phyloP scores from a whole-genome alignment of 1,140 invertebrate genomes.

The Parasteatoda tepidariorum region DNA sequence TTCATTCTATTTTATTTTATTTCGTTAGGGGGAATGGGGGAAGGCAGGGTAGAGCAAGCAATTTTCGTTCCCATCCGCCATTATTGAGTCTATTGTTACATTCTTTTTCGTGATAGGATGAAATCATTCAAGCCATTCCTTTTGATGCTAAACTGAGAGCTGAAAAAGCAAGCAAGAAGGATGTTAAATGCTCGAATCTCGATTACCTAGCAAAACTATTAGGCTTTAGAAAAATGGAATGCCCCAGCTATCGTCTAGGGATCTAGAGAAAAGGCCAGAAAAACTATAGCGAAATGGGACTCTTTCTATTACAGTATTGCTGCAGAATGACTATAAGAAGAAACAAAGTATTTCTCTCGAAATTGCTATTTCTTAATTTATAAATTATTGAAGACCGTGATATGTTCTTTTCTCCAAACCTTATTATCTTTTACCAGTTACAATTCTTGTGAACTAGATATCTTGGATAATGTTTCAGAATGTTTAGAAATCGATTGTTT shows the following conservation, averaged over 20 bases:
- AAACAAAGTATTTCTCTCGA: too few relatives aligned
- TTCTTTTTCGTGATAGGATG: not conserved
- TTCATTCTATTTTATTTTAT: conserved; percentile 18
- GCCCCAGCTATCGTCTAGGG: not conserved
- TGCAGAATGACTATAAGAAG: too few relatives aligned
- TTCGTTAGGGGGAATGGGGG: not conserved
- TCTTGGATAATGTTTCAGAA: too few relatives aligned
- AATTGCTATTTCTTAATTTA: too few relatives aligned
- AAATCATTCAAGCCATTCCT: conserved; percentile 26
- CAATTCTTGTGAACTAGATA: too few relatives aligned
- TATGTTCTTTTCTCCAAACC: too few relatives aligned
- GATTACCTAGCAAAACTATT: conserved; percentile 31
- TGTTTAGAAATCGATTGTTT: too few relatives aligned
- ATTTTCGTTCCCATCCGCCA: not conserved
- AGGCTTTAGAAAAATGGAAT: not conserved
- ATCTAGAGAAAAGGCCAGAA: too few relatives aligned
- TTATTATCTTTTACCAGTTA: too few relatives aligned
- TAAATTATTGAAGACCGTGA: too few relatives aligned
- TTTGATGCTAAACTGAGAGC: conserved; percentile 15
- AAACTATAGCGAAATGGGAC: too few relatives aligned
- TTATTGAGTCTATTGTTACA: conserved; percentile 26
- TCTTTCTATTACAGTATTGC: too few relatives aligned
- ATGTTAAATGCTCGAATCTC: conserved; percentile 7
- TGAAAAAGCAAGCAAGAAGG: not conserved
- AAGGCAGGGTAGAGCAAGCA: not conserved